Evolutionary conservation across 2,113 vertebrate species (phyloP).

Genomic region (Sander vitreus): DNA sequence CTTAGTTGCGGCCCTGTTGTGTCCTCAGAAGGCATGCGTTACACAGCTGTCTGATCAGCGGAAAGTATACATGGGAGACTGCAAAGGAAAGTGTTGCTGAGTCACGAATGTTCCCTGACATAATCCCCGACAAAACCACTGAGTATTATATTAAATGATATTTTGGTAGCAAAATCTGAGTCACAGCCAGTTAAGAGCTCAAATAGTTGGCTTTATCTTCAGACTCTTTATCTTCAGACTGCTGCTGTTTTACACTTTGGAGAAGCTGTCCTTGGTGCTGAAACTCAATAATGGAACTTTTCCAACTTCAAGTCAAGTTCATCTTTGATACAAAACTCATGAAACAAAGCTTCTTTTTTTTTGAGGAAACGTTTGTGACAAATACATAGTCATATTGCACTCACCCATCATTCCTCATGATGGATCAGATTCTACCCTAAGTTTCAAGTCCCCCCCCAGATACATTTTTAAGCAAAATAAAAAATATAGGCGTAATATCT

Average conservation of each 20-base stretch:
- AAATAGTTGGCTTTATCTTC: neutral
- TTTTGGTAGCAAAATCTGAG: neutral
- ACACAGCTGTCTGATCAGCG: neutral
- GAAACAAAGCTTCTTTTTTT: neutral
- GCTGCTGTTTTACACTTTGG: neutral
- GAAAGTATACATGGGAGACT: neutral
- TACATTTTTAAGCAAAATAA: neutral
- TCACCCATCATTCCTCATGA: neutral
- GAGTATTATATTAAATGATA: neutral
- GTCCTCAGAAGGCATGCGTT: too few species aligned
- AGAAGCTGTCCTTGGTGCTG: constrained; percentile 78
- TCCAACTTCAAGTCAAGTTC: neutral
- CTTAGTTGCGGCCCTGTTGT: neutral
- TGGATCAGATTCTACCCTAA: neutral
- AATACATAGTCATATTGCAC: neutral
- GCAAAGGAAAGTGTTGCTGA: constrained; percentile 40
- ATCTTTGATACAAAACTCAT: neutral
- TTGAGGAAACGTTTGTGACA: neutral
- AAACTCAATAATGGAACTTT: constrained; percentile 31
- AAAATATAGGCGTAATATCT: neutral
- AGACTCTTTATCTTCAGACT: neutral
- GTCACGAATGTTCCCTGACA: constrained; percentile 37
- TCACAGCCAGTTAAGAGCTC: neutral
- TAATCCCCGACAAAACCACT: neutral
- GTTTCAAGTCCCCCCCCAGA: neutral